phyloP scores from a whole-genome alignment of 2,113 vertebrate species.

The Orientallactaga bullata region DNA sequence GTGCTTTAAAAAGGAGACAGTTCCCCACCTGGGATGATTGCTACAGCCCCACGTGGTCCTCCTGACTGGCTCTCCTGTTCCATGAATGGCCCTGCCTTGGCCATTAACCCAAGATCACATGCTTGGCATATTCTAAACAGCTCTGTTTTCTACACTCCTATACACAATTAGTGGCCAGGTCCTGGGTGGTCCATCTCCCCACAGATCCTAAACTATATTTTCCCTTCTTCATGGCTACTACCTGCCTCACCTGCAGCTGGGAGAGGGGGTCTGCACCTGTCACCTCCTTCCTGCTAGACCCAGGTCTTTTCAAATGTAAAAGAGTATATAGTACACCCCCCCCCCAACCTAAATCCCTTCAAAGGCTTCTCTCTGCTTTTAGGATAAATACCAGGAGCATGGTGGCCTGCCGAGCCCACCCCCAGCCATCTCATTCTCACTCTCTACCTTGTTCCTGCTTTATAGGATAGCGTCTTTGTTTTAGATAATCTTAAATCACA shows the following conservation, averaged over 20 bases:
- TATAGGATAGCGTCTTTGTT: not conserved
- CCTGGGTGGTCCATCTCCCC: not conserved
- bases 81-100: too few relatives aligned
- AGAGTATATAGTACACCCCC: not conserved
- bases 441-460: not conserved
- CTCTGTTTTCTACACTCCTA: not conserved
- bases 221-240: fast-evolving
- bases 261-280: too few relatives aligned
- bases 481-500: not conserved
- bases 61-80: not conserved
- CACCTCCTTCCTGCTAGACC: not conserved
- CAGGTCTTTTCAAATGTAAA: not conserved
- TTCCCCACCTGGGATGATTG: too few relatives aligned
- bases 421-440: too few relatives aligned
- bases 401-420: not conserved
- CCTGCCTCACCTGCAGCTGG: not conserved
- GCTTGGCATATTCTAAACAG: not conserved
- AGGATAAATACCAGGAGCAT: too few relatives aligned
- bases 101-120: not conserved
- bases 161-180: not conserved
- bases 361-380: not conserved
- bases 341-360: not conserved
- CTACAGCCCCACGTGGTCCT: fast-evolving
- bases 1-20: not conserved
- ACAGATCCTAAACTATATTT: fast-evolving